phyloP scores from a whole-genome alignment of 2,888 invertebrate species.

The Anagyrus pseudococci region DNA sequence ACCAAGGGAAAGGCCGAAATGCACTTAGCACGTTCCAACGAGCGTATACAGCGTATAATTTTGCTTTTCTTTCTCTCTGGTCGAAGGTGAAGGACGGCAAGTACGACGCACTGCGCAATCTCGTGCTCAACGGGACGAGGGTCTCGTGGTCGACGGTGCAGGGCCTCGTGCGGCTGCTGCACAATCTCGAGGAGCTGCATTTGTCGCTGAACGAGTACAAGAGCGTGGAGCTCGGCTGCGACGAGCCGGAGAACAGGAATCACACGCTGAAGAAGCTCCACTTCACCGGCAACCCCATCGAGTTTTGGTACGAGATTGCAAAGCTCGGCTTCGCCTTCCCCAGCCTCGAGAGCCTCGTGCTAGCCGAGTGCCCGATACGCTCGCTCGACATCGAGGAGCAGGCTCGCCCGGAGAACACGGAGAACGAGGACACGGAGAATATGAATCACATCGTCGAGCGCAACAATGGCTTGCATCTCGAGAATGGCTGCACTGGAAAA shows the following conservation, averaged over 20 bases:
- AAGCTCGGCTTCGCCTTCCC: constrained; percentile 88
- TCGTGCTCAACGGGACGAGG: constrained; percentile 87
- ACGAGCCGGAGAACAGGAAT: constrained; percentile 65
- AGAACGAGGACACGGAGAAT: constrained; percentile 51
- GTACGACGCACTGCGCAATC: constrained; percentile 66
- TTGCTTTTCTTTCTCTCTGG: neutral
- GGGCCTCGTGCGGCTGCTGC: constrained; percentile 76
- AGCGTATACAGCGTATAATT: neutral
- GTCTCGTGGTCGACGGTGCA: constrained; percentile 86
- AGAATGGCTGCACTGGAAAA: constrained; percentile 31
- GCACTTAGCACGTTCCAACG: no score
- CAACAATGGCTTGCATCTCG: constrained; percentile 31
- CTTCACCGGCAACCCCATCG: constrained; percentile 87
- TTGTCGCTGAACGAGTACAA: constrained; percentile 89
- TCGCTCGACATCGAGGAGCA: constrained; percentile 61
- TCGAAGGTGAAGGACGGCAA: constrained; percentile 55
- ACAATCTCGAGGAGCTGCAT: constrained; percentile 88
- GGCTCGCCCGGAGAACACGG: constrained; percentile 29
- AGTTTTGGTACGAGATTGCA: constrained; percentile 82
- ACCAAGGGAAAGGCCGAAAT: no score
- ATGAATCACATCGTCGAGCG: constrained; percentile 45
- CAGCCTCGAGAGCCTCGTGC: constrained; percentile 80
- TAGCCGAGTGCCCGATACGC: constrained; percentile 83
- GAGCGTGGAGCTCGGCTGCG: constrained; percentile 70
- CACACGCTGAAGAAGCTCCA: constrained; percentile 79